Evolutionary conservation across 1,140 invertebrate species (phyloP).

Genomic region (Oreohelix idahoensis): DNA sequence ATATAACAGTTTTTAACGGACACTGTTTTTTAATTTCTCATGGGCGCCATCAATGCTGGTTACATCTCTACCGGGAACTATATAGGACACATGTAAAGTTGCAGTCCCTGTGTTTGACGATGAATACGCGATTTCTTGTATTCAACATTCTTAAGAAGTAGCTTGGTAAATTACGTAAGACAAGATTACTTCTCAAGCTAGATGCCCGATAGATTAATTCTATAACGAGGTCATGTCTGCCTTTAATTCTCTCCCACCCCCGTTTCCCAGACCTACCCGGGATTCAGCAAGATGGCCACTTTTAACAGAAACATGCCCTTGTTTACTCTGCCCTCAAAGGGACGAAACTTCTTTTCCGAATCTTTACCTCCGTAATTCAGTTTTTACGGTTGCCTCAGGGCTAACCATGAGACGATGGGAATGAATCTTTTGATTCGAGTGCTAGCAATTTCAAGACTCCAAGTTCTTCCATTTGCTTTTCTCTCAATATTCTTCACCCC

Average conservation of each 20-base stretch:
- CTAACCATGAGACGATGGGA: not conserved
- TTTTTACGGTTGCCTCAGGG: constrained; percentile 24
- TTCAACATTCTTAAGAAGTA: too few species aligned
- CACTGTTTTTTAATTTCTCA: too few species aligned
- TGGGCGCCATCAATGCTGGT: too few species aligned
- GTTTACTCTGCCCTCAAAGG: constrained; percentile 11
- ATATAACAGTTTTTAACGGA: too few species aligned
- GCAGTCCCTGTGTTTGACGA: too few species aligned
- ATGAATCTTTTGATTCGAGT: constrained; percentile 12
- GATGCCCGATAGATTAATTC: too few species aligned
- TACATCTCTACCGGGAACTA: too few species aligned
- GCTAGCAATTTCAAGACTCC: constrained; percentile 6
- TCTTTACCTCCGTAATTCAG: constrained; percentile 19
- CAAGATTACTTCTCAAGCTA: too few species aligned
- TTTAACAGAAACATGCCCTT: not conserved
- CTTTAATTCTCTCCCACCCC: not conserved
- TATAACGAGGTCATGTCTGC: not conserved
- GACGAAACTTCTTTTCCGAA: constrained; percentile 1
- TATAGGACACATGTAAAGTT: too few species aligned
- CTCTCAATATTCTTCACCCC: not conserved
- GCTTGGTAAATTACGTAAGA: too few species aligned
- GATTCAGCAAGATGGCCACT: not conserved
- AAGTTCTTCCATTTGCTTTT: constrained; percentile 16
- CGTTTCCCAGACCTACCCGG: not conserved
- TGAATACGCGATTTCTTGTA: too few species aligned